A percentile compares a stretch with the other conserved stretches of the same genome.
Evolutionary conservation across 2,113 vertebrate species (phyloP).

Genomic region (Dromiciops gliroides): DNA sequence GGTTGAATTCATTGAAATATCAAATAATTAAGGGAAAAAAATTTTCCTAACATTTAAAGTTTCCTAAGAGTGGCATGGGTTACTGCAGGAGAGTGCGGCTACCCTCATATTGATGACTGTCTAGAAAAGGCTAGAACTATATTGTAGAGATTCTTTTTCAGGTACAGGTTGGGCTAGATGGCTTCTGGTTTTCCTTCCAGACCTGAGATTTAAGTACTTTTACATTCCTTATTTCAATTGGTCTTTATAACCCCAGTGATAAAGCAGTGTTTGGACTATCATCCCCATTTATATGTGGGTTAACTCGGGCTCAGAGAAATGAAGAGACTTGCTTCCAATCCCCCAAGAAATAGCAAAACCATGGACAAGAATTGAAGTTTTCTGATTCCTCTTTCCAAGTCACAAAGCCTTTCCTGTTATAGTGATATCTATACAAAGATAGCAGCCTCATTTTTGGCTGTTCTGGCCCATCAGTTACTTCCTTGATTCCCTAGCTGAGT

Average conservation of each 20-base stretch:
- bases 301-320: background rate
- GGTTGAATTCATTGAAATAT: background rate
- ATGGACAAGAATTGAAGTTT: background rate
- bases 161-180: background rate
- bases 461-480: background rate
- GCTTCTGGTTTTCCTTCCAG: background rate
- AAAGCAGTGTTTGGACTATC: background rate
- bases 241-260: background rate
- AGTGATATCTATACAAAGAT: background rate
- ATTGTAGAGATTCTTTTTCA: background rate
- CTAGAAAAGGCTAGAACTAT: background rate
- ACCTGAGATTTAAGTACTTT: background rate
- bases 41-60: background rate
- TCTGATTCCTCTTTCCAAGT: background rate
- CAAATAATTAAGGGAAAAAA: background rate
- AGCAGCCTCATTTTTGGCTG: background rate
- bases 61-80: background rate
- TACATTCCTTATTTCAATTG: background rate
- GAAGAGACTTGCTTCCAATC: background rate
- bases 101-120: background rate
- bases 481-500: background rate
- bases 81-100: background rate
- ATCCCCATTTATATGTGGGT: background rate
- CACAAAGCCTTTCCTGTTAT: background rate
- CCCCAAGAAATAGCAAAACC: background rate